Evolutionary conservation across 2,113 vertebrate species (phyloP).

Genomic region (Malurus cyaneus): DNA sequence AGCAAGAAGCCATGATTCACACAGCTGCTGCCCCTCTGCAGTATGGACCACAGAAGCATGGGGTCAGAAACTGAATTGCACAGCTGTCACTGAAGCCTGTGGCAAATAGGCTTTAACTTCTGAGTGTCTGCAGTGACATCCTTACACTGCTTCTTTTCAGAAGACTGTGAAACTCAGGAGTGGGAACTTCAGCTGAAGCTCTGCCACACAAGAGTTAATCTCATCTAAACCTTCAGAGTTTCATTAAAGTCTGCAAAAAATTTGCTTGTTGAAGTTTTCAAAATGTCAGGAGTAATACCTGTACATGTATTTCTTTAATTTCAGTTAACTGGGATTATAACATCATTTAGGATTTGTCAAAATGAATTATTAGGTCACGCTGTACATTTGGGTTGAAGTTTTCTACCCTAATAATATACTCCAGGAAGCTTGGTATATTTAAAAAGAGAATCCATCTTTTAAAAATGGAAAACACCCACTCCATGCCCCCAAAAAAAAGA

Average conservation of each 20-base stretch:
- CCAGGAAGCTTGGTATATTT: not conserved
- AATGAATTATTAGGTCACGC: not conserved
- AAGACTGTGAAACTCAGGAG: not conserved
- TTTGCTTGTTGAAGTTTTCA: not conserved
- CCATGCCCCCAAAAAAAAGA: fast-evolving
- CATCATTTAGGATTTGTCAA: not conserved
- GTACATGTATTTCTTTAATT: not conserved
- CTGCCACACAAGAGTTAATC: not conserved
- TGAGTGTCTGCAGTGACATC: not conserved
- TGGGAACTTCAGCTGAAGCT: not conserved
- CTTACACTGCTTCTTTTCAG: not conserved
- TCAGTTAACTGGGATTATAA: not conserved
- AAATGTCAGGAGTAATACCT: not conserved
- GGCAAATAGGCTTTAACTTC: not conserved
- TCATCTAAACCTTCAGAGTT: not conserved
- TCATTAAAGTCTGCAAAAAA: not conserved
- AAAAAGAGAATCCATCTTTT: not conserved
- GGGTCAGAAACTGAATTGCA: not conserved
- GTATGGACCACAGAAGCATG: not conserved
- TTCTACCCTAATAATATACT: not conserved
- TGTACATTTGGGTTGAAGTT: not conserved
- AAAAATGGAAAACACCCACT: not conserved
- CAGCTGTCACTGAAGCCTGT: not conserved
- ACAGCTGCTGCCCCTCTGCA: not conserved
- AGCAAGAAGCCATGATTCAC: not conserved